Percentiles rank a stretch among this genome's conserved stretches.
Conservation (phyloP, 2,113 vertebrate species). For the Hemiscyllium ocellatum region DNA sequence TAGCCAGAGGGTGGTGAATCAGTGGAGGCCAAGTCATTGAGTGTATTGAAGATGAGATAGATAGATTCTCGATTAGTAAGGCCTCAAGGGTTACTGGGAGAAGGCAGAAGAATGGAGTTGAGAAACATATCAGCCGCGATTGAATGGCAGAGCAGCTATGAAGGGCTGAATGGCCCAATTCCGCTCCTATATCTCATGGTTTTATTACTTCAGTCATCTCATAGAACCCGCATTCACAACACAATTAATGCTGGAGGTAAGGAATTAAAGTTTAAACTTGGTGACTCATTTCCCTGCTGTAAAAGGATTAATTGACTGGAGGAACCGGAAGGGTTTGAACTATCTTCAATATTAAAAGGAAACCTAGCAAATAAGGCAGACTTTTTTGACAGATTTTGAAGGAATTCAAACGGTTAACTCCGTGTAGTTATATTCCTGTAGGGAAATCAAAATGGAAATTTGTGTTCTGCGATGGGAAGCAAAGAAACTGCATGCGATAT, state of each 20-base stretch:
- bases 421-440: neutral
- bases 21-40: too few relatives aligned
- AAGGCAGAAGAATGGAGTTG: too few relatives aligned
- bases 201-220: neutral
- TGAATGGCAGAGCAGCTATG: too few relatives aligned
- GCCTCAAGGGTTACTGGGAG: too few relatives aligned
- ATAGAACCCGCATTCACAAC: neutral
- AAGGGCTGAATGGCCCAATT: too few relatives aligned
- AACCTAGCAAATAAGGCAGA: neutral
- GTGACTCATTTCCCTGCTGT: neutral
- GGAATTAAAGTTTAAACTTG: neutral
- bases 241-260: neutral
- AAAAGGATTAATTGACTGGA: neutral
- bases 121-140: too few relatives aligned
- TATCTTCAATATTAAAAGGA: neutral
- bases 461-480: neutral
- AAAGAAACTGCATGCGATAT: neutral
- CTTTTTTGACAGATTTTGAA: neutral
- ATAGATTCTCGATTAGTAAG: too few relatives aligned
- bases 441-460: neutral
- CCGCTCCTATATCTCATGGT: too few relatives aligned
- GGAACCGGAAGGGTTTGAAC: neutral
- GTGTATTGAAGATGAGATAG: too few relatives aligned
- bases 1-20: too few relatives aligned
- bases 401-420: neutral